Conservation (phyloP, 2,888 invertebrate genomes). For the Apoderus coryli region DNA sequence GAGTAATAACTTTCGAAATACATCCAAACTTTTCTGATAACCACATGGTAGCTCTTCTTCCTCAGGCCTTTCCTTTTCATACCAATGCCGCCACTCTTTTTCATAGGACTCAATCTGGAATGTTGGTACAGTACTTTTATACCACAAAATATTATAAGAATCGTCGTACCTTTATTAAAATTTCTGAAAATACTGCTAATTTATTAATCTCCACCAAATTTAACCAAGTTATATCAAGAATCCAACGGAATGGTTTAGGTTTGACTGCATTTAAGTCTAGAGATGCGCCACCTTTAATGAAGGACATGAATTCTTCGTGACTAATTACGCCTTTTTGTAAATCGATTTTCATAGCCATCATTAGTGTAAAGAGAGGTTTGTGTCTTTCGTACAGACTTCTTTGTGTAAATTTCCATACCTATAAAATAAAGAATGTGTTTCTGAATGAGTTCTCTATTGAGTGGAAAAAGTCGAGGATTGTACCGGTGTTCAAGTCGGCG, state of each 20-base stretch:
- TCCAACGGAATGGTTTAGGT: conserved; percentile 90
- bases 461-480: too few species aligned
- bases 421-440: conserved; percentile 9
- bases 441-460: conserved; percentile 2
- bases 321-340: conserved; percentile 66
- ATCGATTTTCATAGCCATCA: conserved; percentile 93
- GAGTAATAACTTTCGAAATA: conserved; percentile 72
- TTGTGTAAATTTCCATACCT: conserved; percentile 81
- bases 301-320: conserved; percentile 85
- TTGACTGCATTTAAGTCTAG: conserved; percentile 82
- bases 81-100: conserved; percentile 80
- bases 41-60: conserved; percentile 83
- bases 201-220: conserved; percentile 90
- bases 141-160: too few species aligned
- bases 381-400: conserved; percentile 88
- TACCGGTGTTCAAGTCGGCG: too few species aligned
- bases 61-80: conserved; percentile 86
- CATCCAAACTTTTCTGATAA: conserved; percentile 71
- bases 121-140: too few species aligned
- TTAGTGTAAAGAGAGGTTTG: conserved; percentile 81
- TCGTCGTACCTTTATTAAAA: conserved; percentile 58
- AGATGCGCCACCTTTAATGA: conserved; percentile 93
- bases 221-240: conserved; percentile 89
- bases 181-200: conserved; percentile 61
- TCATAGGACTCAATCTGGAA: conserved; percentile 67